Base-by-base conservation (phyloP, 1,140 invertebrate species). In the Drosophila ohnishii region DNA sequence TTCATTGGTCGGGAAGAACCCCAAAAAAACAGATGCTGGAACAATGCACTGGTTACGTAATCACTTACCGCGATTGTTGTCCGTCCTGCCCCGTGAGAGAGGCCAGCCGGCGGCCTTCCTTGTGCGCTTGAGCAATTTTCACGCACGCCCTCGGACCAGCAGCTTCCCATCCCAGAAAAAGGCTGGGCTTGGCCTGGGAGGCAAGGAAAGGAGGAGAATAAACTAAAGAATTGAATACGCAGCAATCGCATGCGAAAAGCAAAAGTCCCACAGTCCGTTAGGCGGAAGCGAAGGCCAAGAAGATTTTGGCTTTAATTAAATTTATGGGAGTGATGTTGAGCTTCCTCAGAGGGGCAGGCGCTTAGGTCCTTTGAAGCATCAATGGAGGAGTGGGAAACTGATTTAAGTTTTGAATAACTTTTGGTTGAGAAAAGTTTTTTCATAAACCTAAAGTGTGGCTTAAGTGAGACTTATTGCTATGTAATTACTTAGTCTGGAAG, bases 41-140 rank as follows among this genome's bases (percentile, higher is more conserved):
- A 90, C 85, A 86, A 89, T 90, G 86, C 79, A 62, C 77, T 78
- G 67, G 82, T 80, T 86, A 90, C 76, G 71, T 90, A 90, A 90
- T 89, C 85, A 82, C 81, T 86, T 86, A 89, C 86, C 69, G 79
- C 82, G 73, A 81, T 85, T 89, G 75, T 80, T 73, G 82, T 86
- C 69, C 77, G 82, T 86, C 69, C 77, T 84, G 71, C 71, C 63
- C 35, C 78, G 72, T 72, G 72, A 80, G 72, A 80, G 80, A 69
- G 76, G 39, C 42, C 56, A 72, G 78, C 85, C 78, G 53, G 78
- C 72, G 80, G 85, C 80, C 73, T 81, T 89, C 81, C 81, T 81
- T 89, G 75, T 89, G 86, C 67, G 66, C 53, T 75, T 72, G 56
- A 72, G 44, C 79, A 64, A 75, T 80, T 81, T 83, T 89, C 74